Evolutionary conservation across 2,113 vertebrate species (phyloP).

Genomic region (Siniperca knerii): DNA sequence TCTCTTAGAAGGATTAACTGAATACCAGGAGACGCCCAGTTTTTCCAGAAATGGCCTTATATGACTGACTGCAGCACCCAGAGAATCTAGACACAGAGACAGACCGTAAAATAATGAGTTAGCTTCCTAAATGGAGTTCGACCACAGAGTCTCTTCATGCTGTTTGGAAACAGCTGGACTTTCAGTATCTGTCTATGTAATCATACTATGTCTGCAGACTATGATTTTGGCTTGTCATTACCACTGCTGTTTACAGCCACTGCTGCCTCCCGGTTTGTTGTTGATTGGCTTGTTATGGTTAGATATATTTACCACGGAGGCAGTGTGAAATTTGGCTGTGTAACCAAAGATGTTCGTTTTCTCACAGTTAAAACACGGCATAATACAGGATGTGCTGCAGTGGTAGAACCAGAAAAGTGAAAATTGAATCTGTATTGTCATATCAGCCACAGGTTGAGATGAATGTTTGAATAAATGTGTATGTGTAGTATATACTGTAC

Average conservation of each 20-base stretch:
- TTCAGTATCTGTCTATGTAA: conserved; percentile 19
- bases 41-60: conserved; percentile 25
- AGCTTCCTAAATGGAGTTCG: conserved; percentile 49
- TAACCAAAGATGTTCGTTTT: not conserved
- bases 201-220: conserved; percentile 19
- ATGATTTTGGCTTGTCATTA: conserved; percentile 34
- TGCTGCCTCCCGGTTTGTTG: conserved; percentile 7
- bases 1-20: conserved; percentile 13
- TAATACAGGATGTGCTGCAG: not conserved
- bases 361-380: not conserved
- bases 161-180: conserved; percentile 49
- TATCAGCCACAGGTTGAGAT: not conserved
- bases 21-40: conserved; percentile 40
- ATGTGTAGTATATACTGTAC: not conserved
- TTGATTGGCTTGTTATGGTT: conserved; percentile 5
- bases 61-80: conserved; percentile 43
- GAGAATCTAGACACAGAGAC: conserved; percentile 36
- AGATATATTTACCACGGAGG: conserved; percentile 3
- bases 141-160: conserved; percentile 51
- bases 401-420: not conserved
- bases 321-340: not conserved
- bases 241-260: conserved; percentile 28
- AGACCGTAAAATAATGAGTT: conserved; percentile 60
- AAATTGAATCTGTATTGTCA: not conserved
- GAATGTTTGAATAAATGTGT: conserved; percentile 2